Conservation (phyloP, 1,140 invertebrate genomes). For the Oryzaephilus surinamensis region DNA sequence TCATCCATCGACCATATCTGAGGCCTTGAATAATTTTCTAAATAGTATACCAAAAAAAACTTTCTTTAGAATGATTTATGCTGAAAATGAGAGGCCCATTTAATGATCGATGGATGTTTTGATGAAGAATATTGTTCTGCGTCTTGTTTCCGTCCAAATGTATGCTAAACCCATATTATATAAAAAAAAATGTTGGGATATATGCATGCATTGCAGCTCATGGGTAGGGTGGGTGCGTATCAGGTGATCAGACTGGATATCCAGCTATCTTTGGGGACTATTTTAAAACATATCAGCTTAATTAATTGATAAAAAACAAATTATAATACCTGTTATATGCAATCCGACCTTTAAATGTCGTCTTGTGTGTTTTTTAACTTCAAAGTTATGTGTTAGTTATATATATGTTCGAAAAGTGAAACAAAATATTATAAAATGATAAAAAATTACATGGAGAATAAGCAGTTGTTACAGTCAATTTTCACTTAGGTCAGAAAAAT, state of each 20-base stretch:
- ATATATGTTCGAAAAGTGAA: conserved; percentile 25
- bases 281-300: conserved; percentile 39
- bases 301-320: conserved; percentile 28
- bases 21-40: neutral
- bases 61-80: no score
- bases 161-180: no score
- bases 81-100: no score
- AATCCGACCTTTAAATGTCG: conserved; percentile 38
- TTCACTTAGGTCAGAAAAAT: no score
- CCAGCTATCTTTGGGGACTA: conserved; percentile 32
- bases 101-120: no score
- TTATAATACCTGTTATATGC: conserved; percentile 37
- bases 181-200: no score
- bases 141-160: conserved; percentile 36
- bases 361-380: conserved; percentile 30
- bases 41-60: no score
- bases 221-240: conserved; percentile 34
- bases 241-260: conserved; percentile 26
- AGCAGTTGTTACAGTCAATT: no score
- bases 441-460: no score
- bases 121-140: conserved; percentile 26
- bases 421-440: conserved; percentile 21
- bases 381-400: conserved; percentile 21
- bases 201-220: conserved; percentile 29
- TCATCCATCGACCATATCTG: neutral